A percentile compares a stretch with the other conserved stretches of the same genome.
Conservation (phyloP, 2,888 invertebrate species). For the Germaria angustata region DNA sequence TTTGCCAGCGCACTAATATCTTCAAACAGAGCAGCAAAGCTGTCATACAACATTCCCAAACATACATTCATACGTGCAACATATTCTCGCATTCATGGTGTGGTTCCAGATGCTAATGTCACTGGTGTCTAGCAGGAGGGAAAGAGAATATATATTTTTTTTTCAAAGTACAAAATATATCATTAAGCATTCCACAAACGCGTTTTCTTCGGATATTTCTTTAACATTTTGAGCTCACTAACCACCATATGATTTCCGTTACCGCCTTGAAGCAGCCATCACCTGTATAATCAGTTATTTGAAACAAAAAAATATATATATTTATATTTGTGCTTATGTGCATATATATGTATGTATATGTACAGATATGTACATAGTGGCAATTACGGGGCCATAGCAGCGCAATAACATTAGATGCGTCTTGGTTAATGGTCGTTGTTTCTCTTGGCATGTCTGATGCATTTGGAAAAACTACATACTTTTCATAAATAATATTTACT, state of each 20-base stretch:
- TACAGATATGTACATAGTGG: too few relatives aligned
- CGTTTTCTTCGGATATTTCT: constrained; percentile 53
- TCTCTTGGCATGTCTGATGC: too few relatives aligned
- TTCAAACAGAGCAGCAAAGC: background rate
- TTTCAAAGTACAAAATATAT: constrained; percentile 28
- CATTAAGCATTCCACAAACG: constrained; percentile 65
- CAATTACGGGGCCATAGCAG: too few relatives aligned
- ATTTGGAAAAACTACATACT: too few relatives aligned
- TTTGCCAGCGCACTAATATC: background rate
- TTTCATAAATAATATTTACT: too few relatives aligned
- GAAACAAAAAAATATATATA: background rate
- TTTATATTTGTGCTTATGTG: too few relatives aligned
- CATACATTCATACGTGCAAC: constrained; percentile 35
- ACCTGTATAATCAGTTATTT: constrained; percentile 30
- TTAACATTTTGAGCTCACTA: constrained; percentile 21
- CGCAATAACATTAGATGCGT: too few relatives aligned
- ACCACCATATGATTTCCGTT: constrained; percentile 62
- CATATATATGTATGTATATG: too few relatives aligned
- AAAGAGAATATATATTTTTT: background rate
- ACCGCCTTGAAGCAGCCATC: constrained; percentile 26
- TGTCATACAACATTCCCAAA: background rate
- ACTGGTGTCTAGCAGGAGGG: background rate
- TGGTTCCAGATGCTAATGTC: background rate
- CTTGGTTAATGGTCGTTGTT: too few relatives aligned
- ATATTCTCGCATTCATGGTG: constrained; percentile 26